Evolutionary conservation across 1,140 invertebrate genomes (phyloP).

Genomic region (Drosophila kanapiae): DNA sequence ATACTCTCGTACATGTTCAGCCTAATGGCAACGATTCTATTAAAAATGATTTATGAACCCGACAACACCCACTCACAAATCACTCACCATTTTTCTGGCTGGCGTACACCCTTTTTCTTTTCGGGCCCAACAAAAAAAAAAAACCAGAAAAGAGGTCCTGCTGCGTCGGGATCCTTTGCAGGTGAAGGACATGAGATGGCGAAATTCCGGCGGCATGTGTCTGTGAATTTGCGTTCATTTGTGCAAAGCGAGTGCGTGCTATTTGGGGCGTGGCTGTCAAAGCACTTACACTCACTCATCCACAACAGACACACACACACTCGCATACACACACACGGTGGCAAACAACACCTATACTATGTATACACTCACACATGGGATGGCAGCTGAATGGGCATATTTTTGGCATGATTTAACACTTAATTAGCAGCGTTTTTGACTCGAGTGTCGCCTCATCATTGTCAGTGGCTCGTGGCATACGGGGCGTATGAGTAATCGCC

Average conservation of each 20-base stretch:
- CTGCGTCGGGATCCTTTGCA: not conserved
- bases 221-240: constrained; percentile 45
- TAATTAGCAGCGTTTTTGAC: constrained; percentile 78
- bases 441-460: constrained; percentile 69
- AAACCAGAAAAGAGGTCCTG: not conserved
- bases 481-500: constrained; percentile 69
- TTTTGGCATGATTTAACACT: constrained; percentile 81
- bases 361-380: constrained; percentile 7
- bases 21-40: constrained; percentile 38
- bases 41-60: constrained; percentile 45
- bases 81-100: constrained; percentile 15
- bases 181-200: constrained; percentile 37
- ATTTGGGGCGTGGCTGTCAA: constrained; percentile 48
- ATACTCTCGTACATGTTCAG: constrained; percentile 20
- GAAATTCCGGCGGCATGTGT: constrained; percentile 35
- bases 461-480: constrained; percentile 51
- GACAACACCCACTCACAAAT: constrained; percentile 27
- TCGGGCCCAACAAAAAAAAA: not conserved
- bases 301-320: constrained; percentile 13
- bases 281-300: constrained; percentile 30
- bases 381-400: constrained; percentile 67
- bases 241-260: constrained; percentile 38
- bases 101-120: not conserved
- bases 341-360: constrained; percentile 4
- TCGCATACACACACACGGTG: not conserved